Evolutionary conservation across 2,113 vertebrate species (phyloP), one percentile per base, ranked within the genome.

Genomic region (Lasiurus cinereus): DNA sequence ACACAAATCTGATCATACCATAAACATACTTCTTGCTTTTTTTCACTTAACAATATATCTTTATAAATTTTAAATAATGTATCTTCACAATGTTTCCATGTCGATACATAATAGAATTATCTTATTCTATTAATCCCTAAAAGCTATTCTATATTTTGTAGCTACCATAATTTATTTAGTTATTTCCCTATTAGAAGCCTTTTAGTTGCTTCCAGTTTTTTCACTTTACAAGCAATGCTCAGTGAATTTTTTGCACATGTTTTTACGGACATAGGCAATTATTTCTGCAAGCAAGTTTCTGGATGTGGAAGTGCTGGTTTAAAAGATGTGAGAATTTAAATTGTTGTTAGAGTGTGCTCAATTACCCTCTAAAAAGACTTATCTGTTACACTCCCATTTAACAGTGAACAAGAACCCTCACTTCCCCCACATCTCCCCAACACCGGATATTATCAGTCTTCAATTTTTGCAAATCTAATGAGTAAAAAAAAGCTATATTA

Each of bases 81-180:
- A 62, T 80, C 27, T 80, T 88, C 77, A 67, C 79, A 46, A 16
- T 83, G 73, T 90, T 90, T 62, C 52, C 66, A 88, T 22, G 8
- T 79, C 50, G 74, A 8, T 88, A 76, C 12, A 33, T 78, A 91
- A 77, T 88, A 94, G 56, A 78, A 90, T 80, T 74, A 80, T 12
- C 46, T 90, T 92, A 31, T 64, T 90, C 62, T 94, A 78, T 90
- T 88, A 88, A 88, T 73, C 43, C 21, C 50, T 93, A 59, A 88
- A 29, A 91, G 39, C 22, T 94, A 48, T 36, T 88, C 46, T 18
- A 9, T 67, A 80, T 94, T 96, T 93, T 91, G n/a, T 62, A 94
- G 67, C 66, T 94, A 52, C 31, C 18, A 56, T 59, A 69, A 48
- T 90, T 78, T 87, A 69, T 76, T 74, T 88, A 66, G 66, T 79